Conservation (phyloP, 2,888 invertebrate species). For the Serripes groenlandicus region DNA sequence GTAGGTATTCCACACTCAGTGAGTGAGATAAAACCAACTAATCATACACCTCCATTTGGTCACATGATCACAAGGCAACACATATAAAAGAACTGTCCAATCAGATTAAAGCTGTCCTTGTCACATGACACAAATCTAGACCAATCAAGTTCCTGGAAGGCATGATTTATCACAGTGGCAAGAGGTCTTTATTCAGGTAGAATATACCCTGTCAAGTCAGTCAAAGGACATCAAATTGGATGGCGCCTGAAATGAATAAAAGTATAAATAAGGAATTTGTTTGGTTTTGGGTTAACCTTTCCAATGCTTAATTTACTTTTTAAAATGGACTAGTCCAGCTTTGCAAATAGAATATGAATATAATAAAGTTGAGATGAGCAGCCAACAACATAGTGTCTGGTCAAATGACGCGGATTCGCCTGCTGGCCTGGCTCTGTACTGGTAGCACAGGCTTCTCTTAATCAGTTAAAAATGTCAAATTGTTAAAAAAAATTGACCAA, state of each 20-base stretch:
- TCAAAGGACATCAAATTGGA: slow-evolving; percentile 67
- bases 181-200: slow-evolving; percentile 22
- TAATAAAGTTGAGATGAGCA: no score
- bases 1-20: neutral
- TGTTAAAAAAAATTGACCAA: no score
- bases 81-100: slow-evolving; percentile 4
- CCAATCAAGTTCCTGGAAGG: slow-evolving; percentile 58
- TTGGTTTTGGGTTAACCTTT: no score
- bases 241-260: slow-evolving; percentile 54
- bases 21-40: slow-evolving; percentile 20
- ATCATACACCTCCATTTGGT: slow-evolving; percentile 22
- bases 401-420: no score
- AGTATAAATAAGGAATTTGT: neutral
- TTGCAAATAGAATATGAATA: no score
- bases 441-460: no score
- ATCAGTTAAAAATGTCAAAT: no score
- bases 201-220: slow-evolving; percentile 41
- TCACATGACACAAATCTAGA: slow-evolving; percentile 13
- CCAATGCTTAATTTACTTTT: no score
- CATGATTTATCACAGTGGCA: slow-evolving; percentile 61
- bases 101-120: slow-evolving; percentile 29
- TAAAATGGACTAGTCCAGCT: no score
- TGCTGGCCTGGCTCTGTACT: no score
- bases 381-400: no score
- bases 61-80: slow-evolving; percentile 17